These are phyloP conservation scores for Papilio polyxenes DNA, from an alignment of 1,140 invertebrate species.

Conservation along the genomic window DNA sequence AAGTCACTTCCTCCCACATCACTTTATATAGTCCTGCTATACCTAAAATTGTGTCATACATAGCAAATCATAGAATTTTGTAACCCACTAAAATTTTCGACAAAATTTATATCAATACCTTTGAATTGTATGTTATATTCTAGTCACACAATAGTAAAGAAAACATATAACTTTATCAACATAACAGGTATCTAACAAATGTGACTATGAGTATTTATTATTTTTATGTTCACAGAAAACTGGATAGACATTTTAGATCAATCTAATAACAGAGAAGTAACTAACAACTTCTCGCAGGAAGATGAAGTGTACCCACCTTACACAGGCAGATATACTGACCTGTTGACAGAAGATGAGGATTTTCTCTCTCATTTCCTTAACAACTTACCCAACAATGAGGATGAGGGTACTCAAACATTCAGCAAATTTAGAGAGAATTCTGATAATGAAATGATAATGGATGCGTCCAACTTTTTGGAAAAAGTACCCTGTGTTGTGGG, in stretches of 20 bases:
- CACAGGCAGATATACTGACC: constrained; percentile 62
- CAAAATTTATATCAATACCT: not conserved
- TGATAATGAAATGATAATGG: constrained; percentile 76
- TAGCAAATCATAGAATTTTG: no score
- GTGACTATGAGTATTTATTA: constrained; percentile 19
- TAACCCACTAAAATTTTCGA: no score
- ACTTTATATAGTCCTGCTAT: no score
- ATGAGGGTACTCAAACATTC: constrained; percentile 65
- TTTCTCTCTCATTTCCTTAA: constrained; percentile 70
- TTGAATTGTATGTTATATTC: not conserved
- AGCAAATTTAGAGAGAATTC: constrained; percentile 75
- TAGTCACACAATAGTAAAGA: not conserved
- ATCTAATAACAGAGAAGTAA: constrained; percentile 72
- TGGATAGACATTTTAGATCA: constrained; percentile 78
- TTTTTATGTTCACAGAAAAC: constrained; percentile 67
- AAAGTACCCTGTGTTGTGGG: constrained; percentile 78
- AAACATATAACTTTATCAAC: not conserved
- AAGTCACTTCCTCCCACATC: no score
- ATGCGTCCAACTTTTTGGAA: constrained; percentile 74
- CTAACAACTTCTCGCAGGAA: constrained; percentile 69
- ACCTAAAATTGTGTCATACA: no score
- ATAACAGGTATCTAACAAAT: not conserved
- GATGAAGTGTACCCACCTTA: constrained; percentile 75
- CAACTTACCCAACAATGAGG: constrained; percentile 67
- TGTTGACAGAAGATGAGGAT: constrained; percentile 67